Conservation (phyloP, 2,888 invertebrate genomes). For the Nymphalis c-album region DNA sequence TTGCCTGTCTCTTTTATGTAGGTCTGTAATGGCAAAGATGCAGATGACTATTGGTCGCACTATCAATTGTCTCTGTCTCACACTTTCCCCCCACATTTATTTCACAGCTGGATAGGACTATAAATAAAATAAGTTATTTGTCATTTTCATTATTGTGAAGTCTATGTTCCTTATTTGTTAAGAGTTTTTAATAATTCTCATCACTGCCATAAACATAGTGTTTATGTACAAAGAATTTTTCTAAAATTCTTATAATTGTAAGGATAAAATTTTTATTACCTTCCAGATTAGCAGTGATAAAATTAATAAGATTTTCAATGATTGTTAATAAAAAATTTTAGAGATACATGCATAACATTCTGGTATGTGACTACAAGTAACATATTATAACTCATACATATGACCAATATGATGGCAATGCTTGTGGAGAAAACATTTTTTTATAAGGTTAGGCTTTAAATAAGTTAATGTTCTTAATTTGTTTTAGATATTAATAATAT, state of each 20-base stretch:
- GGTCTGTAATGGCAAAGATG: no score
- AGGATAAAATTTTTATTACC: background rate
- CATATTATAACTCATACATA: background rate
- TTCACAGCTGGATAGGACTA: background rate
- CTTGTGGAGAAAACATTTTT: background rate
- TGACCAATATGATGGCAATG: background rate
- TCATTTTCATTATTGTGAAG: conserved; percentile 13
- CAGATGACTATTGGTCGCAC: no score
- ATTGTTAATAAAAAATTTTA: background rate
- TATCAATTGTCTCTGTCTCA: no score
- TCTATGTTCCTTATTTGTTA: conserved; percentile 6
- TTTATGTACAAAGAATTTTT: conserved; percentile 16
- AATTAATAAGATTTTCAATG: background rate
- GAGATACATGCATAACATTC: background rate
- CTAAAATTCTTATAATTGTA: conserved; percentile 7
- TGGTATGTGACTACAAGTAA: background rate
- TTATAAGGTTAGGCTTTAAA: conserved; percentile 1
- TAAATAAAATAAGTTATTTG: conserved; percentile 24
- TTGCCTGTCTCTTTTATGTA: no score
- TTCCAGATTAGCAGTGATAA: conserved; percentile 5
- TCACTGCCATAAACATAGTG: conserved; percentile 35
- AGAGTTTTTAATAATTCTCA: conserved; percentile 10
- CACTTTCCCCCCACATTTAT: no score
- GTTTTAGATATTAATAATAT: background rate
- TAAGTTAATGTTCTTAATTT: conserved; percentile 7